Evolutionary conservation across 2,113 vertebrate species (phyloP).

Genomic region (Nycticebus coucang): DNA sequence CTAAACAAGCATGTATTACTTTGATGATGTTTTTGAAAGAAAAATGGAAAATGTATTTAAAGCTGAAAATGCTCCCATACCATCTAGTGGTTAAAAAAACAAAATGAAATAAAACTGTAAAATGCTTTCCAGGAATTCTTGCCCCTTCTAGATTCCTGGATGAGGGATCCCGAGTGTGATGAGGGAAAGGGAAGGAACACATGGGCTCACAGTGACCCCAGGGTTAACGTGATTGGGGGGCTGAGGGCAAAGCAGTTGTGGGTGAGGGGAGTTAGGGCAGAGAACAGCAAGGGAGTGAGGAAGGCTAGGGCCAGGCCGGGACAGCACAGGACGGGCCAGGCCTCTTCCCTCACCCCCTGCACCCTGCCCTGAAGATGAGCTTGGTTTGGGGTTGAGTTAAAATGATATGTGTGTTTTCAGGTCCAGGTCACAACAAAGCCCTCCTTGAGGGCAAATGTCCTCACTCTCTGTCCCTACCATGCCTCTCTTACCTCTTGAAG

Average conservation of each 20-base stretch:
- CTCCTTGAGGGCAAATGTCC: background rate
- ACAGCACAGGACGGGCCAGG: background rate
- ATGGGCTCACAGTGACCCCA: background rate
- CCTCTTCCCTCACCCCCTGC: background rate
- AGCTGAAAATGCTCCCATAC: background rate
- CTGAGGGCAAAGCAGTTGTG: background rate
- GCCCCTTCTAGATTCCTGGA: background rate
- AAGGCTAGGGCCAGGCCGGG: background rate
- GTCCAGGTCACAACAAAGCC: background rate
- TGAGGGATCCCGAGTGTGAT: background rate
- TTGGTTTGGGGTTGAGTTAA: background rate
- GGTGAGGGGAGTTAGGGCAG: background rate
- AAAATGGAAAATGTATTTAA: conserved; percentile 26
- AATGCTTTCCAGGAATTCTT: background rate
- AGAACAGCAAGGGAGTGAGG: too few relatives aligned
- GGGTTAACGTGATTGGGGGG: background rate
- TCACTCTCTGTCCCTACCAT: background rate
- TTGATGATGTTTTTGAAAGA: conserved; percentile 3
- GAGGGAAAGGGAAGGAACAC: background rate
- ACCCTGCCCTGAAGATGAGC: background rate
- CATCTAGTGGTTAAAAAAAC: too few relatives aligned
- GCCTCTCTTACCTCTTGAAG: conserved; percentile 92
- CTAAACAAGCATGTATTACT: conserved; percentile 30
- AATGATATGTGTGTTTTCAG: background rate
- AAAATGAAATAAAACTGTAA: background rate